These are phyloP conservation scores for Andrena cerasifolii DNA, from an alignment of 1,140 invertebrate species.

Conservation along the genomic window DNA sequence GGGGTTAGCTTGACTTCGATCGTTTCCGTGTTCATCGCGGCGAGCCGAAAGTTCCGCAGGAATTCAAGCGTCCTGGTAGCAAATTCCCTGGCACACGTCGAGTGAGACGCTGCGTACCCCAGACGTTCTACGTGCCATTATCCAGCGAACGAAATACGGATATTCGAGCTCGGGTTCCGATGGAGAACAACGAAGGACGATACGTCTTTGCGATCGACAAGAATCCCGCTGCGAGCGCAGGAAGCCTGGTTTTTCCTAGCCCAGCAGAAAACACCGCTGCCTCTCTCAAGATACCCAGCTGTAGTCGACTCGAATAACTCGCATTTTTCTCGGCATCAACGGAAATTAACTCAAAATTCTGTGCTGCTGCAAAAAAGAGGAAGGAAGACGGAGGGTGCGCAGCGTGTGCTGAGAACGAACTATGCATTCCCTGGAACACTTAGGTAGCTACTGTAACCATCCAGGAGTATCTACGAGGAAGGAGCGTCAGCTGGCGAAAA, in stretches of 20 bases:
- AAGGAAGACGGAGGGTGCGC: background rate
- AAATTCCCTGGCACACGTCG: too few species aligned
- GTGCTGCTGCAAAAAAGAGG: too few species aligned
- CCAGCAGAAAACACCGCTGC: background rate
- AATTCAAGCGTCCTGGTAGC: too few species aligned
- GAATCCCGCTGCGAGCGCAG: background rate
- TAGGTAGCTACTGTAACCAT: background rate
- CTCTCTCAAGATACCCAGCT: background rate
- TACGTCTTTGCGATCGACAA: background rate
- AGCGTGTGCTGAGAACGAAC: too few species aligned
- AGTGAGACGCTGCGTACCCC: too few species aligned
- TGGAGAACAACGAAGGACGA: background rate
- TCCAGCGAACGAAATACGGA: too few species aligned
- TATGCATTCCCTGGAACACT: too few species aligned
- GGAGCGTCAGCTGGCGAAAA: slow-evolving; percentile 53
- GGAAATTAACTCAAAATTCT: slow-evolving; percentile 26
- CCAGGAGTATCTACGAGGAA: background rate
- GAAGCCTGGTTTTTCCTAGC: background rate
- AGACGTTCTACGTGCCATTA: too few species aligned
- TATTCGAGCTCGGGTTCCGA: too few species aligned
- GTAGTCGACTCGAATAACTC: background rate
- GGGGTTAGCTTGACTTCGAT: background rate
- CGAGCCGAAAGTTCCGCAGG: too few species aligned
- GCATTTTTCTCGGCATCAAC: slow-evolving; percentile 14
- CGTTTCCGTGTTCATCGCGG: background rate